phyloP scores from a whole-genome alignment of 2,797 vertebrate genomes.

The Sebastiscus tertius region DNA sequence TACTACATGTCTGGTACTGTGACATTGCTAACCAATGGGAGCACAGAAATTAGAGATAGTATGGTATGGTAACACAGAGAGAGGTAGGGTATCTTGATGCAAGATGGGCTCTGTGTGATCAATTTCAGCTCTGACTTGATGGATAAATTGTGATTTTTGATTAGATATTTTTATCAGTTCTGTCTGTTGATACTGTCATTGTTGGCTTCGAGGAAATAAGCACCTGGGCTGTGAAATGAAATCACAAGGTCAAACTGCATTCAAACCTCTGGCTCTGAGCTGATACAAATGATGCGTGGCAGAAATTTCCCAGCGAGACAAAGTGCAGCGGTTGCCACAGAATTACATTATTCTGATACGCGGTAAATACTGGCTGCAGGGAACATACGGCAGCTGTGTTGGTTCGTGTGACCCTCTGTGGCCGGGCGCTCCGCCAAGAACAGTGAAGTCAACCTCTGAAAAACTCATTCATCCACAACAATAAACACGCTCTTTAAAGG shows the following conservation, averaged over 20 bases:
- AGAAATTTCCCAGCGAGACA: slow-evolving; percentile 8
- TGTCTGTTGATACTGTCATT: neutral
- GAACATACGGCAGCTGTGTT: neutral
- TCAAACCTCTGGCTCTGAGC: slow-evolving; percentile 16
- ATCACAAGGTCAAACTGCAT: slow-evolving; percentile 36
- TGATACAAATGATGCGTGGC: slow-evolving; percentile 1
- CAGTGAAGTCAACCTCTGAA: slow-evolving; percentile 11
- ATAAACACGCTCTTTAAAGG: neutral
- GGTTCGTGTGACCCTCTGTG: neutral
- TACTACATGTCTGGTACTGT: too few species aligned
- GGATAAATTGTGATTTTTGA: neutral
- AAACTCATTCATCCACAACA: slow-evolving; percentile 9
- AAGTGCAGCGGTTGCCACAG: slow-evolving; percentile 13
- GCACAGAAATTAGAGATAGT: neutral
- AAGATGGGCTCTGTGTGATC: neutral
- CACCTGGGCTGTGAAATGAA: slow-evolving; percentile 7
- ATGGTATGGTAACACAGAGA: neutral
- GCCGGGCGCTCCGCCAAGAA: slow-evolving; percentile 7
- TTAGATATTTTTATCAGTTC: neutral
- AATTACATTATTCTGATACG: slow-evolving; percentile 28
- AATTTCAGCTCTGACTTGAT: neutral
- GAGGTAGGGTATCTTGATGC: neutral
- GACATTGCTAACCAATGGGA: neutral
- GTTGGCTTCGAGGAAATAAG: neutral
- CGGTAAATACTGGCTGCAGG: slow-evolving; percentile 19